These are phyloP conservation scores for Lapara coniferarum DNA, from an alignment of 2,888 invertebrate genomes.

Conservation along the genomic window DNA sequence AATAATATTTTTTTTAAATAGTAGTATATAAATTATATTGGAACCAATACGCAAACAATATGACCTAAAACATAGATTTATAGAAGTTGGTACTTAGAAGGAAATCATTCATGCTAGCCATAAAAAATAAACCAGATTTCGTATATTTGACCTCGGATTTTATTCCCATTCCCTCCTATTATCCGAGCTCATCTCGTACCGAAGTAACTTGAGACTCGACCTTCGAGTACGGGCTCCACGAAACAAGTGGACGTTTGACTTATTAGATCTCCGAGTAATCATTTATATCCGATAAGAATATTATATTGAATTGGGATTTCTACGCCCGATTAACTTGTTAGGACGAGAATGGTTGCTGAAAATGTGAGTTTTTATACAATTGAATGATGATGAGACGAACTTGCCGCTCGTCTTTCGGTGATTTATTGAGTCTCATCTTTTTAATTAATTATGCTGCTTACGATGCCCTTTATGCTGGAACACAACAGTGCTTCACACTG, in stretches of 20 bases:
- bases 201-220: conserved; percentile 55
- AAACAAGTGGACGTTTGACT: conserved; percentile 31
- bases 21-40: no score
- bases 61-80: neutral
- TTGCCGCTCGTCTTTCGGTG: no score
- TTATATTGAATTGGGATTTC: conserved; percentile 21
- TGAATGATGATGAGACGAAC: no score
- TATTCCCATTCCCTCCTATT: neutral
- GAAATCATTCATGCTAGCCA: neutral
- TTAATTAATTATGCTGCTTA: no score
- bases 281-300: conserved; percentile 23
- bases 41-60: neutral
- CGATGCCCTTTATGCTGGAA: no score
- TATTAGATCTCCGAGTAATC: conserved; percentile 19
- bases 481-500: no score
- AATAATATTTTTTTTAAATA: no score
- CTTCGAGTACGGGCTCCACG: conserved; percentile 32
- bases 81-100: neutral
- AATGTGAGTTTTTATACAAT: neutral
- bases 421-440: no score
- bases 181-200: conserved; percentile 20
- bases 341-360: neutral
- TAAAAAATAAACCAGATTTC: neutral
- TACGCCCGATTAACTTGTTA: conserved; percentile 11
- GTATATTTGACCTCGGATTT: neutral